A percentile compares a stretch with the other conserved stretches of the same genome.
phyloP scores from a whole-genome alignment of 2,888 invertebrate species.

The Helobdella robusta region DNA sequence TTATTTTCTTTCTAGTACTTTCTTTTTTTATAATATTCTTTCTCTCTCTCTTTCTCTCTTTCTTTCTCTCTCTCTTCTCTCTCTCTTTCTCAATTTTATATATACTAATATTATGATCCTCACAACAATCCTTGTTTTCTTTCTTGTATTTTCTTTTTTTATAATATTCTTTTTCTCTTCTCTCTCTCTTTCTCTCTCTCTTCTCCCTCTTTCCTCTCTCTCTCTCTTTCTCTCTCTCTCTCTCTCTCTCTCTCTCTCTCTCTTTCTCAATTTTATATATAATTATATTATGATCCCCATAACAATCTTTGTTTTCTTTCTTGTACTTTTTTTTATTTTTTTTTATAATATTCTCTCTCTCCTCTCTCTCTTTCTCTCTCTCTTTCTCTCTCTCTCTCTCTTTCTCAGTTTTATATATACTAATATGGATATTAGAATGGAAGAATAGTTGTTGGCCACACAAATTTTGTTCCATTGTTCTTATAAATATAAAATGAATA shows the following conservation, averaged over 20 bases:
- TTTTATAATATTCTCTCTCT: background rate
- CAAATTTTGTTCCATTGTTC: too few relatives aligned
- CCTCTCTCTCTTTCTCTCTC: constrained; percentile 4
- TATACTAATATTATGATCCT: too few relatives aligned
- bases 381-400: background rate
- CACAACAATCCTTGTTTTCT: too few relatives aligned
- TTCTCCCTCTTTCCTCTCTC: too few relatives aligned
- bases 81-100: too few relatives aligned
- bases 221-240: constrained; percentile 27
- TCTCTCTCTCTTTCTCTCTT: background rate
- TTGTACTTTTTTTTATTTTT: background rate
- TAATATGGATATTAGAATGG: too few relatives aligned
- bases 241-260: constrained; percentile 29
- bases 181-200: background rate
- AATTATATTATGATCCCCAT: background rate
- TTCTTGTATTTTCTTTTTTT: too few relatives aligned
- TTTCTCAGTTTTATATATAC: background rate
- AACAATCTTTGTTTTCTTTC: background rate
- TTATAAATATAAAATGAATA: too few relatives aligned
- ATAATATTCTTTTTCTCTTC: background rate
- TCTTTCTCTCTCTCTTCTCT: background rate
- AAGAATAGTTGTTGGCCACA: too few relatives aligned
- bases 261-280: constrained; percentile 16
- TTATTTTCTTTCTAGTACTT: too few relatives aligned
- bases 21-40: too few relatives aligned